Evolutionary conservation across 2,113 vertebrate species (phyloP).

Genomic region (Saccopteryx bilineata): DNA sequence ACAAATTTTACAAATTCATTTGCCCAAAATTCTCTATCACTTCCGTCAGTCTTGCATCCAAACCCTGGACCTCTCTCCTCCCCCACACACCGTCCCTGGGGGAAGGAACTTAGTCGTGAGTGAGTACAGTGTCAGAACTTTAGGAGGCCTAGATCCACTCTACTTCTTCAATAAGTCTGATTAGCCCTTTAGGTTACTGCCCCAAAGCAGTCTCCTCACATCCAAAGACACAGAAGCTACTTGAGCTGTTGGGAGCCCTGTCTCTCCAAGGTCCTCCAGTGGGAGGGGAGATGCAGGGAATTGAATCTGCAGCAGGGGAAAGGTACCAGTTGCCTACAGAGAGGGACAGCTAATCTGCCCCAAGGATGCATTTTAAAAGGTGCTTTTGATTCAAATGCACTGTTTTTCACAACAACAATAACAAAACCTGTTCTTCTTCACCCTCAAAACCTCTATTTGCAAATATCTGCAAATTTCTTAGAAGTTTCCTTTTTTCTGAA

Average conservation of each 20-base stretch:
- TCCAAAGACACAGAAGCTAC: background rate
- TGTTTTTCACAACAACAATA: background rate
- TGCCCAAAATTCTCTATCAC: too few relatives aligned
- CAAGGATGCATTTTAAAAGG: background rate
- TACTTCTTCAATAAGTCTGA: background rate
- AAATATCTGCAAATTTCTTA: background rate
- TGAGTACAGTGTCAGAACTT: background rate
- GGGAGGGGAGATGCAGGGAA: background rate
- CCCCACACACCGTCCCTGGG: accelerated
- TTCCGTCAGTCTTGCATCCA: background rate
- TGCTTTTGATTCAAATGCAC: background rate
- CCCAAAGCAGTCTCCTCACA: background rate
- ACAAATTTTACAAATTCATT: too few relatives aligned
- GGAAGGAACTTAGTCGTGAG: background rate
- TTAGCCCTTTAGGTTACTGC: background rate
- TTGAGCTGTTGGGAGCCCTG: background rate
- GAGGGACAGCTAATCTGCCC: background rate
- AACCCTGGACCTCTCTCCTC: background rate
- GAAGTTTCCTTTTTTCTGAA: background rate
- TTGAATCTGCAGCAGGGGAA: background rate
- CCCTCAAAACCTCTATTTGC: background rate
- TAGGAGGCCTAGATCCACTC: too few relatives aligned
- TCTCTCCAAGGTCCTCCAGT: background rate
- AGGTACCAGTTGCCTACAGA: too few relatives aligned
- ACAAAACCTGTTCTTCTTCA: background rate